Conservation (phyloP, 2,888 invertebrate species). For the Cephonodes hylas region DNA sequence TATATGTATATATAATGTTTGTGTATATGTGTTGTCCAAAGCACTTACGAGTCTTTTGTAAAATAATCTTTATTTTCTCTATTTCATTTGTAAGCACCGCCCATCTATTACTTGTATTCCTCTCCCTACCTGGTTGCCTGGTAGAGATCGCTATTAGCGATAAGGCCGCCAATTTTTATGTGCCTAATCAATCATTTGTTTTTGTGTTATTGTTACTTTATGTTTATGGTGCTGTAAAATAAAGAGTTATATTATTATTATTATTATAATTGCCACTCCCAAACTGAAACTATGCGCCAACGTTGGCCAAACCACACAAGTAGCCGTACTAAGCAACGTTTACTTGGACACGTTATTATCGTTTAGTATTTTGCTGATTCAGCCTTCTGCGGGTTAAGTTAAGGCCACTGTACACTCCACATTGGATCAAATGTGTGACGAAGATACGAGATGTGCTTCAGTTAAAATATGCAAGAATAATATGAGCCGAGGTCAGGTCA, state of each 20-base stretch:
- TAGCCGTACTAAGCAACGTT: slow-evolving; percentile 20
- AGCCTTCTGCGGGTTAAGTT: slow-evolving; percentile 16
- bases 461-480: slow-evolving; percentile 32
- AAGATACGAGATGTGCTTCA: slow-evolving; percentile 9
- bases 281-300: not conserved
- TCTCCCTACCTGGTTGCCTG: no score
- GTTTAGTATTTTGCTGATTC: slow-evolving; percentile 44
- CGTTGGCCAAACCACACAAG: slow-evolving; percentile 1
- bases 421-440: not conserved
- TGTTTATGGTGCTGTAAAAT: no score
- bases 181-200: no score
- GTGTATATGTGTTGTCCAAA: no score
- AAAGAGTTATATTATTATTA: no score
- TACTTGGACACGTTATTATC: slow-evolving; percentile 42
- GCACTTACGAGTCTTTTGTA: no score
- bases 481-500: slow-evolving; percentile 29
- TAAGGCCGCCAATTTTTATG: no score
- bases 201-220: no score
- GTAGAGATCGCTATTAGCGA: no score
- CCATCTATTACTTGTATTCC: no score
- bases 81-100: no score
- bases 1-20: not conserved
- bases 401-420: slow-evolving; percentile 8
- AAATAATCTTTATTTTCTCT: no score
- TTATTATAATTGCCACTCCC: not conserved